Percentiles rank a stretch among this genome's conserved stretches.
These are phyloP conservation scores for Danionella dracula DNA, from an alignment of 2,797 vertebrate genomes.

Conservation along the genomic window DNA sequence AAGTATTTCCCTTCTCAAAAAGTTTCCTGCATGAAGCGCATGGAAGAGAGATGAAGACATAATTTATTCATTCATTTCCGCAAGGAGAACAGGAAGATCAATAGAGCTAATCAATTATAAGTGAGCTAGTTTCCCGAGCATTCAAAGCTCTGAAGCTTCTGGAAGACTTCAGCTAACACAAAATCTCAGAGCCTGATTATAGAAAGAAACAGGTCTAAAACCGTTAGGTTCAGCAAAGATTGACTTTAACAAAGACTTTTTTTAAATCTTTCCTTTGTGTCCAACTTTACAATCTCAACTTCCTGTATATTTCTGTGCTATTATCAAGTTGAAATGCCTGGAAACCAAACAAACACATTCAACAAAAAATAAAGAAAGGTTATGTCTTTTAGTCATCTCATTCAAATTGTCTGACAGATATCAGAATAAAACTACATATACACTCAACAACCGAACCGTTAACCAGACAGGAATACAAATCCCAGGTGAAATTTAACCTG, in stretches of 20 bases:
- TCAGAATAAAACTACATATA: too few species aligned
- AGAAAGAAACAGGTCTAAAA: neutral
- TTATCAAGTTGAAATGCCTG: neutral
- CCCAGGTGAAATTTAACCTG: too few species aligned
- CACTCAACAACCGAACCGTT: too few species aligned
- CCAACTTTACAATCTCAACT: neutral
- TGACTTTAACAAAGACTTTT: too few species aligned
- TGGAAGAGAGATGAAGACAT: constrained; percentile 9
- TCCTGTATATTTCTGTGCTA: constrained; percentile 4
- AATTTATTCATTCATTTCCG: constrained; percentile 42
- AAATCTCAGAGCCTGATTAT: too few species aligned
- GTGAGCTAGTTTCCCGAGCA: constrained; percentile 15
- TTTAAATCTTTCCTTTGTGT: constrained; percentile 22
- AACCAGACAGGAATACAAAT: too few species aligned
- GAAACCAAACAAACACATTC: neutral
- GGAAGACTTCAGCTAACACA: constrained; percentile 21
- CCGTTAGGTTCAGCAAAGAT: too few species aligned
- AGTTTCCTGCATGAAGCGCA: constrained; percentile 7
- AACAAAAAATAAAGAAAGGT: neutral
- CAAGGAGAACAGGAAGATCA: constrained; percentile 31
- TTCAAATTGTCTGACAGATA: too few species aligned
- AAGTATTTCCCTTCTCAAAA: neutral
- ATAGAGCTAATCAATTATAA: constrained; percentile 46
- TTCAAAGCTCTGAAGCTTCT: neutral
- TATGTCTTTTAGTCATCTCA: too few species aligned